Conservation (phyloP, 2,888 invertebrate genomes). For the Eupelmus urozonus region DNA sequence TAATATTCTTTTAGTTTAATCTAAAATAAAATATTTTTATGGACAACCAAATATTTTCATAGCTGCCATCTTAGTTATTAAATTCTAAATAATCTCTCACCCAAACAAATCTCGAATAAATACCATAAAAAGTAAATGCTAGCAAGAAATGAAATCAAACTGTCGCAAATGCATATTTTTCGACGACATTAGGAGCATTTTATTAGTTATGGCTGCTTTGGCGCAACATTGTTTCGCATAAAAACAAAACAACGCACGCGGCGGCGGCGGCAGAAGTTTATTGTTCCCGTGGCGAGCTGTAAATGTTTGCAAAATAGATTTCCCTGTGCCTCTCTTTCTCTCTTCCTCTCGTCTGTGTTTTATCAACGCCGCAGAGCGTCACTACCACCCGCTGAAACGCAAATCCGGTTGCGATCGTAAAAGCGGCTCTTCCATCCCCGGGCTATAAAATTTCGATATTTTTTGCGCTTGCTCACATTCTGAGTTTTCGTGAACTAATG, state of each 20-base stretch:
- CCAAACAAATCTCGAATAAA: not conserved
- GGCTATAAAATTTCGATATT: no score
- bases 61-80: no score
- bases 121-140: not conserved
- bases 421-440: not conserved
- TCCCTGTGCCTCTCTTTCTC: not conserved
- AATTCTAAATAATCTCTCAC: no score
- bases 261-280: not conserved
- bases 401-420: slow-evolving; percentile 24
- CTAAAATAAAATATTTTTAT: no score
- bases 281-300: not conserved
- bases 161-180: no score
- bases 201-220: no score
- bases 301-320: not conserved
- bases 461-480: no score
- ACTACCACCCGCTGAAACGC: not conserved
- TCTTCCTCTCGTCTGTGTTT: not conserved
- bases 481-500: no score
- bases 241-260: not conserved
- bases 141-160: not conserved
- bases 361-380: not conserved
- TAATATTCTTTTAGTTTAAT: no score
- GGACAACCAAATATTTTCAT: no score
- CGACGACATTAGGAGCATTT: no score
- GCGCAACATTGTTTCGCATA: no score